A percentile compares a stretch with the other conserved stretches of the same genome.
Conservation (phyloP, 1,140 invertebrate species). For the Magallana ariakensis region DNA sequence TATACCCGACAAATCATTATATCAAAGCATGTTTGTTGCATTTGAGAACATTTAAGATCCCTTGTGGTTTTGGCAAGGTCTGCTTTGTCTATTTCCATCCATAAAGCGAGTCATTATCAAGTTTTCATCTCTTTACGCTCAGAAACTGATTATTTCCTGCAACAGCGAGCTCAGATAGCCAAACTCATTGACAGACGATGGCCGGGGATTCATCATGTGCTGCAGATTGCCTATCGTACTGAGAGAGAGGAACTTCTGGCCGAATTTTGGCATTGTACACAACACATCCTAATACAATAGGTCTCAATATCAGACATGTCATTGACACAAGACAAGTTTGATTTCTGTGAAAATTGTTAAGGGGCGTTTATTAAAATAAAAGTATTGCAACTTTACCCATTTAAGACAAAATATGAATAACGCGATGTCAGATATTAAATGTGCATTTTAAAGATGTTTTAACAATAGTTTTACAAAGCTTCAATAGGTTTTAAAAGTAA, state of each 20-base stretch:
- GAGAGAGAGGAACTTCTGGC: background rate
- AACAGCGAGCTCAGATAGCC: conserved; percentile 20
- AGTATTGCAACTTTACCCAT: too few relatives aligned
- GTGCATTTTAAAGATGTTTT: too few relatives aligned
- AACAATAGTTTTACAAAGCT: too few relatives aligned
- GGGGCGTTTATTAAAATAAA: too few relatives aligned
- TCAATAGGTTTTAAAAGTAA: too few relatives aligned
- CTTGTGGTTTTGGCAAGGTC: conserved; percentile 11
- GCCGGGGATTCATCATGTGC: background rate
- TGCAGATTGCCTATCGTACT: conserved; percentile 22
- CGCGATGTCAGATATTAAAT: too few relatives aligned
- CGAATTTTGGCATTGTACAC: background rate
- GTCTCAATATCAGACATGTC: too few relatives aligned
- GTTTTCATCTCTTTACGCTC: conserved; percentile 34
- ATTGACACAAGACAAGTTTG: too few relatives aligned
- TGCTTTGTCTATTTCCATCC: conserved; percentile 31
- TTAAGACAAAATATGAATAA: too few relatives aligned
- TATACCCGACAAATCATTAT: background rate
- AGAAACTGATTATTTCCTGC: conserved; percentile 28
- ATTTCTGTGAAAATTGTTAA: too few relatives aligned
- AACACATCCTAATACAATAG: background rate
- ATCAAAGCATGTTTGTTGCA: conserved; percentile 36
- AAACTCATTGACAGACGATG: conserved; percentile 16
- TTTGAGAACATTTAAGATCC: conserved; percentile 28
- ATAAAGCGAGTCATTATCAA: conserved; percentile 25